Percentiles rank a stretch among this genome's conserved stretches.
These are phyloP conservation scores for Leptobrachium ailaonicum DNA, from an alignment of 2,113 vertebrate genomes.

Conservation along the genomic window DNA sequence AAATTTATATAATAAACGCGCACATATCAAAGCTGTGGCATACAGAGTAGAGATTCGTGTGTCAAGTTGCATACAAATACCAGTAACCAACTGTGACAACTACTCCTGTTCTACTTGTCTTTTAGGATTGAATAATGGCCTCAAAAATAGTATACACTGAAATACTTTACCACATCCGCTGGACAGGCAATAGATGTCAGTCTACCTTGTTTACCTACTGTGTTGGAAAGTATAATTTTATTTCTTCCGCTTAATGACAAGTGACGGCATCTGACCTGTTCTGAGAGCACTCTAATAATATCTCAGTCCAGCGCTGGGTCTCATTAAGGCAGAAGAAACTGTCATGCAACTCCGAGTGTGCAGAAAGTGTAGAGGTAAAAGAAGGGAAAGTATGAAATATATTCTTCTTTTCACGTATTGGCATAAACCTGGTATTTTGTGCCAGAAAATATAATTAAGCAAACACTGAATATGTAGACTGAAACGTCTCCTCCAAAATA, in stretches of 20 bases:
- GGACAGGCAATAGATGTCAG: conserved; percentile 51
- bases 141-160: conserved; percentile 55
- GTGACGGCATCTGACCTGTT: conserved; percentile 59
- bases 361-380: conserved; percentile 65
- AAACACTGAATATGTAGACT: conserved; percentile 58
- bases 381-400: conserved; percentile 61
- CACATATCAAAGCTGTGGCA: conserved; percentile 34
- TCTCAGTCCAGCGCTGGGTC: conserved; percentile 59
- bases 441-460: conserved; percentile 58
- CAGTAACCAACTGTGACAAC: conserved; percentile 45
- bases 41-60: conserved; percentile 29
- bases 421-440: conserved; percentile 63
- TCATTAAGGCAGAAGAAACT: conserved; percentile 66
- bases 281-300: conserved; percentile 64
- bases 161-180: conserved; percentile 51
- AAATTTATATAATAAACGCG: conserved; percentile 14
- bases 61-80: conserved; percentile 43
- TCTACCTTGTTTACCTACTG: conserved; percentile 67
- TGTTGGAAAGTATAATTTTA: conserved; percentile 56
- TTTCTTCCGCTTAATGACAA: conserved; percentile 64
- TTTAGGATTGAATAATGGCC: conserved; percentile 44
- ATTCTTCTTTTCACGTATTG: conserved; percentile 62
- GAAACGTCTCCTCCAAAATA: background rate
- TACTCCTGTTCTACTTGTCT: conserved; percentile 47
- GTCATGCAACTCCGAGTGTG: conserved; percentile 65